Evolutionary conservation across 2,888 invertebrate genomes (phyloP).

Genomic region (Odontocolon sp.): DNA sequence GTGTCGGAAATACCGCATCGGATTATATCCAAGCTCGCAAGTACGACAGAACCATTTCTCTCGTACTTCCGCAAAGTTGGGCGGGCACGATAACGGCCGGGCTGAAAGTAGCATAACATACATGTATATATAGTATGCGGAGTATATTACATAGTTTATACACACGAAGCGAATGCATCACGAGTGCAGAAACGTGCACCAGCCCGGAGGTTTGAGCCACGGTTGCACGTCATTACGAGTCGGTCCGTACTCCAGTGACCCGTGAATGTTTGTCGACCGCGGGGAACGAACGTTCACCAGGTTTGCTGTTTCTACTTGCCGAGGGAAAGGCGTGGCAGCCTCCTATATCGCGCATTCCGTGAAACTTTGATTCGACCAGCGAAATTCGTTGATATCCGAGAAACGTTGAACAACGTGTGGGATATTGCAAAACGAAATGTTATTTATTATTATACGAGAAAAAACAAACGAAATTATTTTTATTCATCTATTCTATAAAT

Average conservation of each 20-base stretch:
- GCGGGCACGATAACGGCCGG: constrained; percentile 20
- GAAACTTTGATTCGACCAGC: constrained; percentile 63
- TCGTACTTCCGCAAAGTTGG: constrained; percentile 51
- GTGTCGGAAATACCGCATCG: constrained; percentile 34
- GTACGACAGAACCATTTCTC: neutral
- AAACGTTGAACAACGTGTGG: neutral
- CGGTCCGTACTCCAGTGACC: constrained; percentile 77
- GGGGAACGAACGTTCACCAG: constrained; percentile 72
- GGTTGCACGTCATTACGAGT: constrained; percentile 68
- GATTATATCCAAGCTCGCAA: constrained; percentile 22
- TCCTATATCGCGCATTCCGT: constrained; percentile 72
- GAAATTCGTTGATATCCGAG: constrained; percentile 59
- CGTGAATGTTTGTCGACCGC: constrained; percentile 77
- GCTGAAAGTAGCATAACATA: constrained; percentile 4
- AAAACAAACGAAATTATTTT: neutral
- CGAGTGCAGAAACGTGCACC: constrained; percentile 66
- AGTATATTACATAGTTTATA: neutral
- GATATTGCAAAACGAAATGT: too few species aligned
- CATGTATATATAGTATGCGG: neutral
- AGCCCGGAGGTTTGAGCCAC: constrained; percentile 56
- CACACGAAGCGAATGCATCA: constrained; percentile 60
- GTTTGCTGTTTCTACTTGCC: constrained; percentile 51
- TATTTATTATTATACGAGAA: neutral
- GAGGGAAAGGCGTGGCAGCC: constrained; percentile 78
- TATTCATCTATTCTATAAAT: neutral